A percentile compares a stretch with the other conserved stretches of the same genome.
phyloP scores from a whole-genome alignment of 2,888 invertebrate species.

The Cheilosia pagana region DNA sequence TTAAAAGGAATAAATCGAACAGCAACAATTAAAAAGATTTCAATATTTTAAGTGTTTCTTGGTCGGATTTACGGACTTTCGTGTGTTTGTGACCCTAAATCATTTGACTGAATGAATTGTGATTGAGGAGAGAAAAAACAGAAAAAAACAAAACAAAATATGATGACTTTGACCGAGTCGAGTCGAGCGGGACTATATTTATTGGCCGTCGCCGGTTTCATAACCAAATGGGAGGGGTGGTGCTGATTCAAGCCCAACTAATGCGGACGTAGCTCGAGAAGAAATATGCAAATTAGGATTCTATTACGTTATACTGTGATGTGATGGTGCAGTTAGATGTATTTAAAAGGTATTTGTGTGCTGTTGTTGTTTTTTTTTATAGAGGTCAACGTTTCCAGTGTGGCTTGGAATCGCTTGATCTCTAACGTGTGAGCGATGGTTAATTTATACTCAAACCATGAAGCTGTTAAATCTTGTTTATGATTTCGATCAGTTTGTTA shows the following conservation, averaged over 20 bases:
- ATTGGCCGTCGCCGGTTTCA: conserved; percentile 35
- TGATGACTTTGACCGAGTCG: conserved; percentile 30
- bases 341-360: background rate
- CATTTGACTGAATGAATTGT: conserved; percentile 35
- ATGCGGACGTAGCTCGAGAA: conserved; percentile 55
- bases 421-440: conserved; percentile 11
- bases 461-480: conserved; percentile 19
- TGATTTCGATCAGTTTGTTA: conserved; percentile 25
- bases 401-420: conserved; percentile 15
- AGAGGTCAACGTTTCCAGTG: conserved; percentile 50
- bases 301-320: conserved; percentile 41
- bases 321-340: conserved; percentile 43
- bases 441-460: conserved; percentile 18
- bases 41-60: conserved; percentile 26
- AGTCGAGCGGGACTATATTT: background rate
- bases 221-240: conserved; percentile 23
- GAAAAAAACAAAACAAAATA: conserved; percentile 6
- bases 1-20: conserved; percentile 45
- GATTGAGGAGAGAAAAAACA: background rate
- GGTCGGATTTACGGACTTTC: conserved; percentile 7
- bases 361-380: conserved; percentile 25
- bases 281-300: conserved; percentile 60
- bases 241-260: conserved; percentile 52
- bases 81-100: conserved; percentile 39
- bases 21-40: conserved; percentile 46